A percentile compares a stretch with the other conserved stretches of the same genome.
Conservation (phyloP, 2,888 invertebrate species). For the Drosophila falleni region DNA sequence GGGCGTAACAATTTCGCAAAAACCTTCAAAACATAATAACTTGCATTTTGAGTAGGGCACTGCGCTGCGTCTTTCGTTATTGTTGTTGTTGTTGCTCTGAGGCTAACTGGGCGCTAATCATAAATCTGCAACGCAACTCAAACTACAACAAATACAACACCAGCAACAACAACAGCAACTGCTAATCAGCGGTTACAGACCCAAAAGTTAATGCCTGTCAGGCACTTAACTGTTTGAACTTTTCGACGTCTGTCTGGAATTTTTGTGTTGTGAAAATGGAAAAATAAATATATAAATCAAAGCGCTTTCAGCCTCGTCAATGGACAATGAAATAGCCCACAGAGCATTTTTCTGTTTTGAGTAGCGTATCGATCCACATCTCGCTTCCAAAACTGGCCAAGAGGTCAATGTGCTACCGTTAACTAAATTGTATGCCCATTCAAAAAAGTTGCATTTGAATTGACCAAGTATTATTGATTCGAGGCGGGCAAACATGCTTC, state of each 20-base stretch:
- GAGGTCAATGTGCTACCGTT: constrained; percentile 78
- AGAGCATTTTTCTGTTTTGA: constrained; percentile 24
- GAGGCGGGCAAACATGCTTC: constrained; percentile 27
- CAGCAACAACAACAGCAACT: constrained; percentile 26
- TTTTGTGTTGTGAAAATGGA: constrained; percentile 66
- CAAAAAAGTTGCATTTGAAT: constrained; percentile 58
- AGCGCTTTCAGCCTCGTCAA: constrained; percentile 43
- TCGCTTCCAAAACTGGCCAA: constrained; percentile 35
- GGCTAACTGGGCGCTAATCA: constrained; percentile 72
- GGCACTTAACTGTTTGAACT: constrained; percentile 79
- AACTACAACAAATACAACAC: constrained; percentile 28
- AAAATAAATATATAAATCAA: constrained; percentile 76
- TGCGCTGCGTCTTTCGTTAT: constrained; percentile 58
- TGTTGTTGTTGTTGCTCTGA: constrained; percentile 33
- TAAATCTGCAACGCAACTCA: constrained; percentile 76
- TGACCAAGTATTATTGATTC: constrained; percentile 43
- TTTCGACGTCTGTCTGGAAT: constrained; percentile 73
- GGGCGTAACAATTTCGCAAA: constrained; percentile 71
- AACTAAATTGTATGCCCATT: constrained; percentile 53
- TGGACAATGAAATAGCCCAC: constrained; percentile 24
- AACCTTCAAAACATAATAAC: constrained; percentile 77
- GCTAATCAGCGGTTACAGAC: constrained; percentile 73
- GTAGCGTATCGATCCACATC: constrained; percentile 33
- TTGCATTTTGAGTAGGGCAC: constrained; percentile 79
- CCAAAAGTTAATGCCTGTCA: constrained; percentile 76